phyloP scores from a whole-genome alignment of 2,113 vertebrate genomes.

The Rafetus swinhoei region DNA sequence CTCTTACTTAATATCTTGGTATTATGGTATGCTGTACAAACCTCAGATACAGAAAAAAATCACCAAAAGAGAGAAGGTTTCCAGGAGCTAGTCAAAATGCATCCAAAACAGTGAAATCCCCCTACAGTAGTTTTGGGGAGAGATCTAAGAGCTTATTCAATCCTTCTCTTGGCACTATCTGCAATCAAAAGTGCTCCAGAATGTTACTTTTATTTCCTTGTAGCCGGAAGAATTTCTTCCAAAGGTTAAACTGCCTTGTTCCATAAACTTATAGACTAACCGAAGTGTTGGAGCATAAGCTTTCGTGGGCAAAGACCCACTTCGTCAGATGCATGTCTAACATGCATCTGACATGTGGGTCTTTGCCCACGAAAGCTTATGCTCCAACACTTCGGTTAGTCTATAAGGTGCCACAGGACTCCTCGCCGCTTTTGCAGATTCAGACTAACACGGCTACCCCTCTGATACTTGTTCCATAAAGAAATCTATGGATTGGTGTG shows the following conservation, averaged over 20 bases:
- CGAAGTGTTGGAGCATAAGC: no score
- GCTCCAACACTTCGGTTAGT: no score
- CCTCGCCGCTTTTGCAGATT: no score
- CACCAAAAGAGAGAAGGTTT: background rate
- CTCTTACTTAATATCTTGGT: background rate
- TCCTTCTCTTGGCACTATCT: background rate
- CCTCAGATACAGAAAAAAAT: background rate
- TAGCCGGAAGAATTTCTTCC: conserved; percentile 10
- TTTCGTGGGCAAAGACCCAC: no score
- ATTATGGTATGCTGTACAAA: background rate
- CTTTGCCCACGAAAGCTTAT: no score
- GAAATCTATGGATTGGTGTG: rapidly evolving
- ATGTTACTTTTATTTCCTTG: background rate
- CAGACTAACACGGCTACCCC: no score
- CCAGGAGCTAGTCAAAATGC: background rate
- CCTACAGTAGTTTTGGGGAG: background rate
- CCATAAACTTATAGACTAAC: background rate
- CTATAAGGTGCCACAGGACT: no score
- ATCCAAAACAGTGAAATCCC: background rate
- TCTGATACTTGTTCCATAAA: background rate
- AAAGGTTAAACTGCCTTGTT: background rate
- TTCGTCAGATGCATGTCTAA: no score
- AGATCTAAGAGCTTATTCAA: background rate
- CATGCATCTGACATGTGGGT: no score
- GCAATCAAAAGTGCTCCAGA: background rate